Base-by-base conservation (phyloP, 2,113 vertebrate genomes). In the Erythrolamprus reginae region DNA sequence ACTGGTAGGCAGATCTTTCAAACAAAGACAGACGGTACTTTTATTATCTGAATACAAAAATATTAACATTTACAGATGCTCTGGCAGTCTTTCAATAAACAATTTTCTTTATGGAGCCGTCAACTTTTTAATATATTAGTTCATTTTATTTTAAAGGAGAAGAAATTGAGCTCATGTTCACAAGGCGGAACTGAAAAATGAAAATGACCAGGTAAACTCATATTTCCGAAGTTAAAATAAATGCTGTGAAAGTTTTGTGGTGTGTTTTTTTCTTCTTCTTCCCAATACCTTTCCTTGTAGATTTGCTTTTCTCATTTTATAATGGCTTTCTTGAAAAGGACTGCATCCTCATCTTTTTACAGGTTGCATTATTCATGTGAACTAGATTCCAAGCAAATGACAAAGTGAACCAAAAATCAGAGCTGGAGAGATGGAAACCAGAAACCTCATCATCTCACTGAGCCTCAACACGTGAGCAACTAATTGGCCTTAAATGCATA, bases 21-120 rank as follows among this genome's bases (percentile, higher is more conserved):
- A 88, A 93, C 86, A 93, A 51, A 82, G 93, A 90, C 88, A 92
- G 93, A 45, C 96, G 92, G 88, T 91, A 94, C 65, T 92, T 96
- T 96, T 97, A 77, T 93, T 94, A 95, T 96, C 96, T 96, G 94
- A 4, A 42, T 94, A 95, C 94, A 92, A 96, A 97, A 97, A 96
- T 97, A 94, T 88, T 93, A 92, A 91, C 94, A 93, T 96, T 96
- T 96, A 96, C 95, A 95, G 90, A 92, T 95, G 90, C 84, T 90
- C 88, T 95, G 91, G 84, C 92, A 93, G 51, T 95, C 96, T 95
- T 95, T 96, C 45, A 96, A 96, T 95, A 90, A 96, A 91, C 87
- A 89, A 85, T 86, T 90, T 93, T 93, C 89, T 87, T 95, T 94
- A 93, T 0, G 0, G 93, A 96, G 92, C 86, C 91, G 93, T 95